Evolutionary conservation across 1,140 invertebrate genomes (phyloP), one percentile per base, ranked within the genome.

Genomic region (Penaeus chinensis): DNA sequence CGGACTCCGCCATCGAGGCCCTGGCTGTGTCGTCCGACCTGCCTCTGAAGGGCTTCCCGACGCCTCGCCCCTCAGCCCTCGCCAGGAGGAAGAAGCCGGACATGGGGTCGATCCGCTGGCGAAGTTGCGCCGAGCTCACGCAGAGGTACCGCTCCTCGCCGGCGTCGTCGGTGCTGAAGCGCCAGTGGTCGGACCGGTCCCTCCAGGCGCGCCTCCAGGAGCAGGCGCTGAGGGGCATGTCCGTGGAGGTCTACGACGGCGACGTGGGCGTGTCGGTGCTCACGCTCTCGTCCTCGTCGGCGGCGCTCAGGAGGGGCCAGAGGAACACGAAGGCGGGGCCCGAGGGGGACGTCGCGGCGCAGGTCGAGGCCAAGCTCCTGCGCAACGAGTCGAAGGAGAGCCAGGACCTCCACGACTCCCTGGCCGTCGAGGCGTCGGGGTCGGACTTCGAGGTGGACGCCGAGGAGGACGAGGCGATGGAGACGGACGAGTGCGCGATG

Each of bases 241-340:
- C 71, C 27, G 71, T 74, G 13, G 27, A 74, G 71, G 71, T 74
- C 19, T 74, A 74, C 24, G 71, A 74, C 13, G 71, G 71, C 24
- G 42, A 74, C 24, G 18, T 74, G 19, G 71, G 71, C 24, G 71
- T 74, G 18, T 74, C 71, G 18, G 71, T 74, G 18, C 18, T 74
- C 22, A 74, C 13, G 13, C 71, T 74, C 18, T 20, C 71, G 27
- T 32, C 8, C 54, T 54, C 54, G 11, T 54, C 54, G 7, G 7
- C 54, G 54, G 54, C 54, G 54, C 54, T 54, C 10, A 54, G 16
- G 54, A 54, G 54, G 54, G 54, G 54, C 54, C 54, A 54, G 54
- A 54, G 54, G 16, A 11, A 54, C 54, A 11, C 54, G 54, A 54
- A 54, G 54, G 54, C 54, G 54, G 16, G 54, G 54, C 11, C 16